Conservation (phyloP, 2,797 vertebrate genomes). For the Percopsis omiscomaycus region DNA sequence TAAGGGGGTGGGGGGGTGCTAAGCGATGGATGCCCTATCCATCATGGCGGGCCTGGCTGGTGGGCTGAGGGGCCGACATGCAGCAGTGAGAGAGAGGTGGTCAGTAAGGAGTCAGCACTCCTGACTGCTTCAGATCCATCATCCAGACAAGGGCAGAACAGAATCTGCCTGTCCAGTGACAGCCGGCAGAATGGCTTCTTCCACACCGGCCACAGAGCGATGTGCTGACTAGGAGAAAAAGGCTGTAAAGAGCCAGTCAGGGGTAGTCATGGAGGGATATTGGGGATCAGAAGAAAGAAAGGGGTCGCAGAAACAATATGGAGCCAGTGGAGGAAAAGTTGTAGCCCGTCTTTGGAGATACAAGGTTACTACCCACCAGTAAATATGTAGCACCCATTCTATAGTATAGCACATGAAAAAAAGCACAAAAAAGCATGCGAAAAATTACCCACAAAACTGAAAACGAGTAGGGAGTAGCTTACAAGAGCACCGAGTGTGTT, state of each 20-base stretch:
- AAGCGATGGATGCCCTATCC: slow-evolving; percentile 76
- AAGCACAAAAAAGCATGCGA: neutral
- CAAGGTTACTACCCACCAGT: no score
- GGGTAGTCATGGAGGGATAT: slow-evolving; percentile 44
- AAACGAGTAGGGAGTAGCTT: neutral
- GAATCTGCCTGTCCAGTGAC: slow-evolving; percentile 67
- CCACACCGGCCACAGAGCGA: slow-evolving; percentile 60
- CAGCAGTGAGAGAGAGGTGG: slow-evolving; percentile 72
- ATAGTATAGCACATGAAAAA: neutral
- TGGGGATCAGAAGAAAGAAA: neutral
- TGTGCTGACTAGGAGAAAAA: slow-evolving; percentile 68
- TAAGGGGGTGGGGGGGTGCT: slow-evolving; percentile 27
- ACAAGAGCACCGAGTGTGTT: neutral
- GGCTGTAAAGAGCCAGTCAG: slow-evolving; percentile 30
- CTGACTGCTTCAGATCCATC: slow-evolving; percentile 78
- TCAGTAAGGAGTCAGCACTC: slow-evolving; percentile 79
- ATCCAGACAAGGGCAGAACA: slow-evolving; percentile 71
- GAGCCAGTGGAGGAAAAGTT: slow-evolving; percentile 14
- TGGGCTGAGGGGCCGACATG: slow-evolving; percentile 63
- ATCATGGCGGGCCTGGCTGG: slow-evolving; percentile 70
- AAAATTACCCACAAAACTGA: no score
- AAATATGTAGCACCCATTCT: no score
- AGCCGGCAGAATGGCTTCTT: slow-evolving; percentile 68
- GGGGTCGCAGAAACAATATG: no score
- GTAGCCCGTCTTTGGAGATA: slow-evolving; percentile 16